phyloP scores from a whole-genome alignment of 1,140 invertebrate genomes.

The Sminthurides bifidus region DNA sequence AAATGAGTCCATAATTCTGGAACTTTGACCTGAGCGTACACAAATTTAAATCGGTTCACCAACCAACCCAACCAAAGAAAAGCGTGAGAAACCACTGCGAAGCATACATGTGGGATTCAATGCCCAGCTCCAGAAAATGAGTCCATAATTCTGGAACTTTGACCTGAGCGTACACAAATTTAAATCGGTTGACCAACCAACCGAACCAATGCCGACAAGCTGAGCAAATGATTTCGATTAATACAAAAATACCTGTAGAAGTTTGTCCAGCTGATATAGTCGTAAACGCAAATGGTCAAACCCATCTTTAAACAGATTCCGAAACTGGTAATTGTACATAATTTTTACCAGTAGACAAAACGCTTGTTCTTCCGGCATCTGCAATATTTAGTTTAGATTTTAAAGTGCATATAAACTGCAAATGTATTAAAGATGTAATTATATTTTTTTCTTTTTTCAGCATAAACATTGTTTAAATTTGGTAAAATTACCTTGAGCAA shows the following conservation, averaged over 20 bases:
- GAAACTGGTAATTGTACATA: conserved; percentile 91
- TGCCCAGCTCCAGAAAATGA: conserved; percentile 80
- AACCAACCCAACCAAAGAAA: too few relatives aligned
- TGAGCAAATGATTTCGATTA: too few relatives aligned
- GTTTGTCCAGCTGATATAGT: conserved; percentile 88
- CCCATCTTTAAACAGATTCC: conserved; percentile 90
- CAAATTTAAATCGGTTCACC: too few relatives aligned
- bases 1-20: conserved; percentile 84
- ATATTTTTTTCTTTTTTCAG: conserved; percentile 1
- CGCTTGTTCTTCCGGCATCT: conserved; percentile 99
- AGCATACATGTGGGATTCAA: conserved; percentile 98
- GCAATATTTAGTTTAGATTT: conserved; percentile 34
- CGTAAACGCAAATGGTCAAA: conserved; percentile 91
- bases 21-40: too few relatives aligned
- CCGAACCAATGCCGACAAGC: too few relatives aligned
- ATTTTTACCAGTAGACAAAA: conserved; percentile 92
- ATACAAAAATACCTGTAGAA: conserved; percentile 87
- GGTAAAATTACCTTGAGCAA: conserved; percentile 72
- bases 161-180: too few relatives aligned
- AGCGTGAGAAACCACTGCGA: conserved; percentile 99
- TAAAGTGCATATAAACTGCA: conserved; percentile 6
- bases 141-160: too few relatives aligned
- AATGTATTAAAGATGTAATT: conserved; percentile 5
- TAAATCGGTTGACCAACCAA: too few relatives aligned
- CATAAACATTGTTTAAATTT: conserved; percentile 1